These are phyloP conservation scores for Andrena minutula DNA, from an alignment of 2,888 invertebrate genomes.

Conservation along the genomic window DNA sequence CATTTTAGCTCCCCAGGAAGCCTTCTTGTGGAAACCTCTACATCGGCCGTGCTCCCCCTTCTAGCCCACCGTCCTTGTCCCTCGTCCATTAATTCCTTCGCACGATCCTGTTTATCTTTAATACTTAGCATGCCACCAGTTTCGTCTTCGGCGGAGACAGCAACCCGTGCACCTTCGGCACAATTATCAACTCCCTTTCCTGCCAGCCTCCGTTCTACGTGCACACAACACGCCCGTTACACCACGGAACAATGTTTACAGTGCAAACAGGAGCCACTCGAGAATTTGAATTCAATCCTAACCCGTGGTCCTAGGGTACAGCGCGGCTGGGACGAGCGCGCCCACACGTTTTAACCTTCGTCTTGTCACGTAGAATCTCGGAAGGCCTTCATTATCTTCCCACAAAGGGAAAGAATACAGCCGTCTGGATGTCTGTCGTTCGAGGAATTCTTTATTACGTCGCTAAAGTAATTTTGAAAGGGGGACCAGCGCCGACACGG, in stretches of 20 bases:
- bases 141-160: slow-evolving; percentile 36
- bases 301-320: slow-evolving; percentile 53
- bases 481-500: neutral
- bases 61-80: slow-evolving; percentile 5
- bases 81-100: slow-evolving; percentile 43
- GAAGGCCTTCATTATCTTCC: slow-evolving; percentile 59
- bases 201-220: slow-evolving; percentile 40
- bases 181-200: slow-evolving; percentile 64
- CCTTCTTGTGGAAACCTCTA: neutral
- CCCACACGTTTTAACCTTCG: slow-evolving; percentile 52
- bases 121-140: slow-evolving; percentile 66
- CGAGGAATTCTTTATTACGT: slow-evolving; percentile 60
- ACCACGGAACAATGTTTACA: slow-evolving; percentile 76
- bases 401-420: slow-evolving; percentile 62
- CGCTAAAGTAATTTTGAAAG: slow-evolving; percentile 52
- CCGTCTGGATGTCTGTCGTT: slow-evolving; percentile 56
- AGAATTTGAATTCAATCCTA: slow-evolving; percentile 80
- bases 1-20: neutral
- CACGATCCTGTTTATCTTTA: slow-evolving; percentile 77
- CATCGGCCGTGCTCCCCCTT: slow-evolving; percentile 4
- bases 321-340: slow-evolving; percentile 35
- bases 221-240: slow-evolving; percentile 64
- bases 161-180: slow-evolving; percentile 44
- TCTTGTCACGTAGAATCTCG: slow-evolving; percentile 59
- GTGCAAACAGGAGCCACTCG: slow-evolving; percentile 75